Evolutionary conservation across 1,140 invertebrate genomes (phyloP), one percentile per base, ranked within the genome.

Genomic region (Agraylea sexmaculata): DNA sequence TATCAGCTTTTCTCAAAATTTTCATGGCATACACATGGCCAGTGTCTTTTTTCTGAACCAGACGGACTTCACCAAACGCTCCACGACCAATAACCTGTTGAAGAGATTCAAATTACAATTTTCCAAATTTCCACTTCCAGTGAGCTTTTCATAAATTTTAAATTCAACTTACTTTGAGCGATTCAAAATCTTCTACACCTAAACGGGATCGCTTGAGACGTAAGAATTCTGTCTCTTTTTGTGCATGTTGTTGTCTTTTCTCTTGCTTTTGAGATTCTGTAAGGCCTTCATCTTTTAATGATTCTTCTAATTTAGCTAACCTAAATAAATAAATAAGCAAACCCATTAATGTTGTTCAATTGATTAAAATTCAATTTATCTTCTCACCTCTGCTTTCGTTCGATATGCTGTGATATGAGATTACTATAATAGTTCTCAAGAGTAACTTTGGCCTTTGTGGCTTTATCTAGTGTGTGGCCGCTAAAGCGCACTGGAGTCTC

Each of bases 1-100:
- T 99, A 59, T 99, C 95, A 10, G 90, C 88, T 64, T 99, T 99
- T 42, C 93, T 73, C 21, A 99, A 75, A 57, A 99, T 99, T 69
- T 99, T 99, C 96, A 99, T 99, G 10, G 96, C 96, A 67, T 99
- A 99, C 16, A 99, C 92, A 69, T 99, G 94, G 17, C 96, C 96
- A 6, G 94, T 99, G 61, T 99, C 96, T 64, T 96, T 95, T 64
- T 99, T 99, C 69, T 99, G 96, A 32, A 99, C 95, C 11, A 99
- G 70, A 50, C 96, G 80, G 35, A 99, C 93, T 70, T 98, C 95
- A 32, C 95, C 95, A 63, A 99, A 99, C 18, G 95, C 95, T 39
- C 95, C 95, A 56, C 91, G 73, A 11, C 95, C 95, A 51, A 88
- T 87, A 16, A 99, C 71, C 64, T 64, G 51, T 4, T 30, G 23